Percentiles rank a stretch among this genome's conserved stretches.
phyloP scores from a whole-genome alignment of 2,888 invertebrate genomes.

The Geophilus truncorum region DNA sequence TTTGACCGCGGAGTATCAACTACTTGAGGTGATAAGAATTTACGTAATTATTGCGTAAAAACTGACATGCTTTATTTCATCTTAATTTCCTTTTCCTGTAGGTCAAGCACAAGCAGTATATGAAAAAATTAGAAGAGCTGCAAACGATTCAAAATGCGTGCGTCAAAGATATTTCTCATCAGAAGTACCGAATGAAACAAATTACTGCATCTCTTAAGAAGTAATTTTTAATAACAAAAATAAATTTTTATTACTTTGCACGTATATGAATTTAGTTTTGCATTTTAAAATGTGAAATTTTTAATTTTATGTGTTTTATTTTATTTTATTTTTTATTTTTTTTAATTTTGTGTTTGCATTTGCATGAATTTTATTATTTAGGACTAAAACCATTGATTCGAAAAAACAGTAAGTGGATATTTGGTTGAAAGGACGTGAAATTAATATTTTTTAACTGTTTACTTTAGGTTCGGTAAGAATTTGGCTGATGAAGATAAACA shows the following conservation, averaged over 20 bases:
- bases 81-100: too few relatives aligned
- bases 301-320: too few relatives aligned
- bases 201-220: conserved; percentile 71
- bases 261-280: not conserved
- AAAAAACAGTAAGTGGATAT: not conserved
- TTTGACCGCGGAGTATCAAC: conserved; percentile 68
- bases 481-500: conserved; percentile 46
- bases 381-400: conserved; percentile 32
- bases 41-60: not conserved
- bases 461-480: conserved; percentile 34
- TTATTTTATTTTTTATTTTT: not conserved
- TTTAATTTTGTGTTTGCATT: not conserved
- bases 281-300: not conserved
- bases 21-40: conserved; percentile 61
- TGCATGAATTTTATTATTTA: not conserved
- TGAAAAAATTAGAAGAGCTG: conserved; percentile 76
- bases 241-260: not conserved
- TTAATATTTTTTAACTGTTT: not conserved
- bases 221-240: conserved; percentile 56
- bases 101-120: conserved; percentile 75
- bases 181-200: conserved; percentile 80
- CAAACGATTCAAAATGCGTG: conserved; percentile 79
- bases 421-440: not conserved
- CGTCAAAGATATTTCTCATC: conserved; percentile 81
- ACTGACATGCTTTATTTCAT: conserved; percentile 40